phyloP scores from a whole-genome alignment of 2,888 invertebrate genomes.

The Thymelicus lineola region DNA sequence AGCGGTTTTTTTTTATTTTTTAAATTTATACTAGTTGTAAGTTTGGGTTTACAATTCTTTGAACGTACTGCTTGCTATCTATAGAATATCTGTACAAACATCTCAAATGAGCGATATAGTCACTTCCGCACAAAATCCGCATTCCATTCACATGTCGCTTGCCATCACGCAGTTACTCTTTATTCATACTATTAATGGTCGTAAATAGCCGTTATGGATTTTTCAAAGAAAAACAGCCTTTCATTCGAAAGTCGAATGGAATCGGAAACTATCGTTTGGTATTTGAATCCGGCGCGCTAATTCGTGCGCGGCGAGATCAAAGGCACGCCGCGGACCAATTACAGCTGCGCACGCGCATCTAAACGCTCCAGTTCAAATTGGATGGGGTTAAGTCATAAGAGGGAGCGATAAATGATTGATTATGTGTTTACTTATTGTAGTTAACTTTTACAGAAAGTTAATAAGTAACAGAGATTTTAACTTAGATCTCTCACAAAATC shows the following conservation, averaged over 20 bases:
- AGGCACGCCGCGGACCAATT: slow-evolving; percentile 65
- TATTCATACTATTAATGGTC: slow-evolving; percentile 3
- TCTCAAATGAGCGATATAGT: too few relatives aligned
- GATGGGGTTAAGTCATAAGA: slow-evolving; percentile 9
- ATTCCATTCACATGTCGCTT: slow-evolving; percentile 4
- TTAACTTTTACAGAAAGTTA: too few relatives aligned
- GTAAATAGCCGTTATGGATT: slow-evolving; percentile 9
- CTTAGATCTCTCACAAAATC: too few relatives aligned
- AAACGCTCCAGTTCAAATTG: slow-evolving; percentile 66
- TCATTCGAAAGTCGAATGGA: slow-evolving; percentile 45
- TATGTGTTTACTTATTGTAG: neutral
- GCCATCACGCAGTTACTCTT: too few relatives aligned
- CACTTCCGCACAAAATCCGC: neutral
- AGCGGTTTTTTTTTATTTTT: too few relatives aligned
- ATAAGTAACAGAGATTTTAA: too few relatives aligned
- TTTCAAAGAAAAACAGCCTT: slow-evolving; percentile 49
- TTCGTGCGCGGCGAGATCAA: slow-evolving; percentile 79
- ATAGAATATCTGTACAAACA: too few relatives aligned
- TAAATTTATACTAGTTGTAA: too few relatives aligned
- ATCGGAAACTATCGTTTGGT: slow-evolving; percentile 66
- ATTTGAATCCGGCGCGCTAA: slow-evolving; percentile 66
- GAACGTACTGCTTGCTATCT: too few relatives aligned
- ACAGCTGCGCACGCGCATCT: slow-evolving; percentile 68
- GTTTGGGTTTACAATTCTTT: too few relatives aligned
- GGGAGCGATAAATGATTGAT: neutral